Conservation (phyloP, 2,888 invertebrate species). For the Himalopsyche anomala region DNA sequence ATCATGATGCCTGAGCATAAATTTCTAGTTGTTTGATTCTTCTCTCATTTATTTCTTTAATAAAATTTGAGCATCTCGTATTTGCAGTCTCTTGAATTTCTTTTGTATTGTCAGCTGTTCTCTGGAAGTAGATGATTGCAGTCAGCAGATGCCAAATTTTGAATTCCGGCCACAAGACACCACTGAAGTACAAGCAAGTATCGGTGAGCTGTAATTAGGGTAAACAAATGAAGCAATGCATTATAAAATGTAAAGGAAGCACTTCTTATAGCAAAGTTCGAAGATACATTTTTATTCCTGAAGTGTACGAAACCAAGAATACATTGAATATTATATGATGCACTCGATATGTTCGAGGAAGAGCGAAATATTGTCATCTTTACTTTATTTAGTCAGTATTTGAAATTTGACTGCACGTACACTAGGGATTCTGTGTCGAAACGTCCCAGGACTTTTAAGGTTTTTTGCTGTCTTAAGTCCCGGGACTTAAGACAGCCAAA, state of each 20-base stretch:
- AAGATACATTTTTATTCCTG: no score
- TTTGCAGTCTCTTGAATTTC: neutral
- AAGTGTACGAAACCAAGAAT: no score
- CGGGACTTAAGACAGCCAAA: no score
- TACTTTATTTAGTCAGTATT: no score
- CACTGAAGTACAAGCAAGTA: slow-evolving; percentile 90
- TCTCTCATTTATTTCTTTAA: slow-evolving; percentile 50
- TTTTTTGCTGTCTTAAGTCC: no score
- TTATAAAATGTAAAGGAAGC: slow-evolving; percentile 64
- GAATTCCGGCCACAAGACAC: slow-evolving; percentile 98
- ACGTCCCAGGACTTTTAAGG: no score
- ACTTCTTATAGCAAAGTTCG: no score
- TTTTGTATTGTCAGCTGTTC: slow-evolving; percentile 66
- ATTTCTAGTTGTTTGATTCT: slow-evolving; percentile 58
- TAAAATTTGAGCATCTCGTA: slow-evolving; percentile 48
- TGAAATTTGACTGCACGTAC: no score
- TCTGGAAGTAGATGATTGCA: slow-evolving; percentile 93
- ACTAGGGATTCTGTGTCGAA: no score
- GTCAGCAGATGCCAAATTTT: slow-evolving; percentile 92
- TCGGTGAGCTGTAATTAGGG: slow-evolving; percentile 79
- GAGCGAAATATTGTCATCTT: no score
- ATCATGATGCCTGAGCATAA: slow-evolving; percentile 56
- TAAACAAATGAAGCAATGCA: neutral
- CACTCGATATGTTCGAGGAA: no score
- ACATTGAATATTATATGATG: no score